Evolutionary conservation across 2,113 vertebrate genomes (phyloP).

Genomic region (Pithys albifrons): DNA sequence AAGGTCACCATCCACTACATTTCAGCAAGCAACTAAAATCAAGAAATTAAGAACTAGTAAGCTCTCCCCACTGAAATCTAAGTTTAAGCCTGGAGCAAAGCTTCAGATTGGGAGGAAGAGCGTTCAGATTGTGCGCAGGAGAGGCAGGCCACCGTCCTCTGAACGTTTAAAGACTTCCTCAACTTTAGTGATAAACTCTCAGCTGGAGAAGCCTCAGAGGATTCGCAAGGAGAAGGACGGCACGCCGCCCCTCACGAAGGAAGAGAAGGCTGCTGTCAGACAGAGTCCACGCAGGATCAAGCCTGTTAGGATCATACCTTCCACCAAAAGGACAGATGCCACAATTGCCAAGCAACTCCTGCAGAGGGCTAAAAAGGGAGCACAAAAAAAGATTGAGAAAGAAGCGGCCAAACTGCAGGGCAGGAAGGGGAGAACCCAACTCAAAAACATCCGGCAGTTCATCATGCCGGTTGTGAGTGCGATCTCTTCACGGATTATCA

Average conservation of each 20-base stretch:
- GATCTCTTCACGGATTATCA: constrained; percentile 95
- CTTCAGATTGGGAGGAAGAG: constrained; percentile 83
- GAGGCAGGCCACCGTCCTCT: constrained; percentile 90
- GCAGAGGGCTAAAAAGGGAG: constrained; percentile 95
- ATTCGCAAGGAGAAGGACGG: constrained; percentile 81
- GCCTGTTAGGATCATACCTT: constrained; percentile 92
- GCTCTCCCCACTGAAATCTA: constrained; percentile 90
- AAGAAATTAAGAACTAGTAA: constrained; percentile 91
- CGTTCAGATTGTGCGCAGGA: constrained; percentile 85
- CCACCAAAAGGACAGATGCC: constrained; percentile 93
- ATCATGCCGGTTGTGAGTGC: constrained; percentile 99
- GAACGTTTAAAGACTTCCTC: constrained; percentile 88
- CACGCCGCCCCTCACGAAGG: constrained; percentile 76
- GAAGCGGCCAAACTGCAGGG: constrained; percentile 85
- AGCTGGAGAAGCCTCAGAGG: constrained; percentile 86
- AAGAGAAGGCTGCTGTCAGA: constrained; percentile 79
- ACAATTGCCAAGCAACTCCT: constrained; percentile 95
- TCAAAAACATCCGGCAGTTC: constrained; percentile 98
- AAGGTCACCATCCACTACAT: constrained; percentile 79
- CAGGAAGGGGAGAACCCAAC: constrained; percentile 87
- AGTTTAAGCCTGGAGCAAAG: constrained; percentile 85
- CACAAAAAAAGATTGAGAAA: constrained; percentile 89
- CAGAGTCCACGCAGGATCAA: constrained; percentile 95
- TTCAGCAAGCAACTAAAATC: constrained; percentile 86
- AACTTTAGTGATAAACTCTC: constrained; percentile 71